phyloP scores from a whole-genome alignment of 2,888 invertebrate species.

The Papilio demoleus region DNA sequence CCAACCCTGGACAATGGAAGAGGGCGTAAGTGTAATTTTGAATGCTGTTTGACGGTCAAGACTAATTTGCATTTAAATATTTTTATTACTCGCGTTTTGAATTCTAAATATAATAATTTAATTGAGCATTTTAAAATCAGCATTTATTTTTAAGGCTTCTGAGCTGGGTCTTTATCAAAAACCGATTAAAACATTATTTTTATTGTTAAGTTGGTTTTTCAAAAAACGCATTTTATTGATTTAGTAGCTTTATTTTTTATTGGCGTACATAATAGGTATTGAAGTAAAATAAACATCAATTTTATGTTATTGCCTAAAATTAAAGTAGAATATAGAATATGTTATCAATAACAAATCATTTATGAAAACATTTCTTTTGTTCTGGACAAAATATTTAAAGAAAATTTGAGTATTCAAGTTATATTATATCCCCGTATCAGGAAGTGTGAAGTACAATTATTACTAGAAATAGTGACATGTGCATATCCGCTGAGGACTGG shows the following conservation, averaged over 20 bases:
- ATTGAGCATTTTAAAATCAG: neutral
- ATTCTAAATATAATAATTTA: neutral
- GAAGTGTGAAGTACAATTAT: neutral
- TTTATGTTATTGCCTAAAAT: too few relatives aligned
- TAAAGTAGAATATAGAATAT: too few relatives aligned
- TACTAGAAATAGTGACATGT: neutral
- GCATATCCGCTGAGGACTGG: neutral
- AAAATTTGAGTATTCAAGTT: neutral
- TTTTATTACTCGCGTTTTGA: slow-evolving; percentile 11
- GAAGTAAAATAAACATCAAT: too few relatives aligned
- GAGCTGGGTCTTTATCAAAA: neutral
- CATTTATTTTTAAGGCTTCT: neutral
- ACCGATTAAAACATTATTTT: neutral
- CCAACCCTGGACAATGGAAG: slow-evolving; percentile 79
- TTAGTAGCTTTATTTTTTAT: neutral
- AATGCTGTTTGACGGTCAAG: slow-evolving; percentile 60
- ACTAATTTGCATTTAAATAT: slow-evolving; percentile 48
- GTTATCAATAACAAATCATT: too few relatives aligned
- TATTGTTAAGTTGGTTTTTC: neutral
- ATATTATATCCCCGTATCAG: neutral
- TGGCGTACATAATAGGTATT: neutral
- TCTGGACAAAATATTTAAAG: neutral
- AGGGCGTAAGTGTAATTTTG: slow-evolving; percentile 69
- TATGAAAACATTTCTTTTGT: neutral
- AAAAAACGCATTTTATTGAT: neutral